Evolutionary conservation across 2,888 invertebrate genomes (phyloP).

Genomic region (Loripinus fragilis): DNA sequence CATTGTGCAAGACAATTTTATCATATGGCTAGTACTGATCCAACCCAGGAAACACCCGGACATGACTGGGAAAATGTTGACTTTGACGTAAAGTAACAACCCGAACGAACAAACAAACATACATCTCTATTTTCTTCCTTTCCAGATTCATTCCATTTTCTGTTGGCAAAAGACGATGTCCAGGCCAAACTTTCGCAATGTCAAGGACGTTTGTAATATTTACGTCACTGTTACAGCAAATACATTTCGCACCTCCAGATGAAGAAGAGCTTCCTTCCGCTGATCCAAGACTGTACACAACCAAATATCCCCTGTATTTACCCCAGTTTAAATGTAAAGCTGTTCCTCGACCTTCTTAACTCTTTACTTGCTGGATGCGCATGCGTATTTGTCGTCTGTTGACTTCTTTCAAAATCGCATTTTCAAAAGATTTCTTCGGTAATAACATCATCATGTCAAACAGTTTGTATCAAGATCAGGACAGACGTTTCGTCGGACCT

Average conservation of each 20-base stretch:
- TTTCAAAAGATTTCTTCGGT: too few species aligned
- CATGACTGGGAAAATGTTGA: too few species aligned
- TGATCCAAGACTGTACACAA: slow-evolving; percentile 56
- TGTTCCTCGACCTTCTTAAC: slow-evolving; percentile 27
- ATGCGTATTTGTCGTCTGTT: too few species aligned
- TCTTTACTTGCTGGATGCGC: background rate
- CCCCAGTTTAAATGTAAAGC: slow-evolving; percentile 52
- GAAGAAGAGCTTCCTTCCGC: slow-evolving; percentile 50
- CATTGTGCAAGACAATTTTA: too few species aligned
- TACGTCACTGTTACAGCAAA: slow-evolving; percentile 53
- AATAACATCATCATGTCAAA: too few species aligned
- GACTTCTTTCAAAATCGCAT: too few species aligned
- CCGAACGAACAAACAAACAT: too few species aligned
- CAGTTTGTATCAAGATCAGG: too few species aligned
- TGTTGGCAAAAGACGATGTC: slow-evolving; percentile 53
- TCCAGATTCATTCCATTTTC: slow-evolving; percentile 59
- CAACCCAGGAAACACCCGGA: too few species aligned
- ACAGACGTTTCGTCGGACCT: too few species aligned
- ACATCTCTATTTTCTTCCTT: slow-evolving; percentile 22
- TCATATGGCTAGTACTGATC: too few species aligned
- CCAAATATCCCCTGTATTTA: slow-evolving; percentile 47
- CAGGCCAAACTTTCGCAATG: slow-evolving; percentile 56
- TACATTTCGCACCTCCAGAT: slow-evolving; percentile 52
- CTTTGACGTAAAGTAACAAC: too few species aligned
- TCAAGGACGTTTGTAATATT: slow-evolving; percentile 47